Conservation (phyloP, 2,888 invertebrate species). For the Mimumesa dahlbomi region DNA sequence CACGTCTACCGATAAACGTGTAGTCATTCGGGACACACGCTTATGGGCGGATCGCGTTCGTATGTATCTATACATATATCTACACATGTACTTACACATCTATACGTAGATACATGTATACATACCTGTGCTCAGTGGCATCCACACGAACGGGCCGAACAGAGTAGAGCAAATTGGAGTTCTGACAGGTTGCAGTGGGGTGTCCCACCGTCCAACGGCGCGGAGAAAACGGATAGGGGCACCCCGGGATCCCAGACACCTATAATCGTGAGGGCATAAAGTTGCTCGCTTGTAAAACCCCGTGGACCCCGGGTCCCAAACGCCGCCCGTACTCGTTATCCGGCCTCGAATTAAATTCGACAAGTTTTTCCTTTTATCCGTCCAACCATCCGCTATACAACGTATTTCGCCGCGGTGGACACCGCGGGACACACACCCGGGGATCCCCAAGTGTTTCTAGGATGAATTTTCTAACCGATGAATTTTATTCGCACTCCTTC, state of each 20-base stretch:
- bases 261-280: slow-evolving; percentile 60
- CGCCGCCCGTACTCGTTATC: slow-evolving; percentile 43
- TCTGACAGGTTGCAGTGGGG: slow-evolving; percentile 64
- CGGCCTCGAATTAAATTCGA: slow-evolving; percentile 54
- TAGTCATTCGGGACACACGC: too few species aligned
- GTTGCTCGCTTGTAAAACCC: slow-evolving; percentile 53
- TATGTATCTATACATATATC: not conserved
- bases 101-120: not conserved
- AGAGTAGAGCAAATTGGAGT: slow-evolving; percentile 64
- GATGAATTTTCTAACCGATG: too few species aligned
- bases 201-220: slow-evolving; percentile 55
- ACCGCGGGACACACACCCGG: too few species aligned
- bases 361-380: not conserved
- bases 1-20: too few species aligned
- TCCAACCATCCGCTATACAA: too few species aligned
- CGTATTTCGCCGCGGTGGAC: too few species aligned
- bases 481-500: too few species aligned
- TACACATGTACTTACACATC: not conserved
- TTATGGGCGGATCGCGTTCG: too few species aligned
- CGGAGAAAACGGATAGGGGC: slow-evolving; percentile 63
- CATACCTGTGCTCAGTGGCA: slow-evolving; percentile 12
- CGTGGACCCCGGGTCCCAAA: slow-evolving; percentile 4
- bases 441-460: too few species aligned
- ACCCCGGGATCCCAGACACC: slow-evolving; percentile 60
- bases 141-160: slow-evolving; percentile 26